Base-by-base conservation (phyloP, 2,888 invertebrate genomes). In the Eupithecia centaureata region DNA sequence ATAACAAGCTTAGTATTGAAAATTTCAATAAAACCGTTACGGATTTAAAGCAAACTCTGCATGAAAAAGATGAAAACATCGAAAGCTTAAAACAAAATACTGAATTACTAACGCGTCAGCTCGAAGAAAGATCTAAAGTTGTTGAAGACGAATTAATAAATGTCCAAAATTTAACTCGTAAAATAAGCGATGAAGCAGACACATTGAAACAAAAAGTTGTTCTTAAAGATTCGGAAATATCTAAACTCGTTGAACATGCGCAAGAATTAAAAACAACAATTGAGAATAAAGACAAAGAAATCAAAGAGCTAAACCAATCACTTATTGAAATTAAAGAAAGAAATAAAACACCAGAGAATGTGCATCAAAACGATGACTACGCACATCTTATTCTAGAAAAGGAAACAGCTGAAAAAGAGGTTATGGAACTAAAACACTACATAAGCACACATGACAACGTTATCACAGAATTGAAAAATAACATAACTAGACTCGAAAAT, bases 281-380 rank as follows among this genome's bases (percentile, higher is more conserved):
- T 64, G 82, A 83, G 47, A 75, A 66, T 22, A 91, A 88, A 81
- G 86, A 89, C 59, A 88, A 89, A 78, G 86, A 89, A 80, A 87
- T 92, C 59, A 86, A 90, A 75, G 88, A 90, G 75, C 76, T 92
- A 0, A 87, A 81, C 67, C 86, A 90, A 73, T 86, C 87, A 47
- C 83, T 91, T 56, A 77, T 83, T 22, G 88, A 90, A 73, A 71
- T 89, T 38, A 83, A 80, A 7, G 89, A 89, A 69, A 87, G 87
- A 83, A 78, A 87, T 57, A 86, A 84, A 78, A 75, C 76, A 28
- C 75, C 76, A n/a, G 85, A 88, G 38, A 86, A 86, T 54, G 28
- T 52, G 67, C 77, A 84, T 66, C 78, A 82, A 52, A 86, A 85
- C 73, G 86, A 89, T 67, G 87, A 88, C 66, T 85, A 85, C 38